These are phyloP conservation scores for Strix aluco DNA, from an alignment of 2,113 vertebrate species.

Conservation along the genomic window DNA sequence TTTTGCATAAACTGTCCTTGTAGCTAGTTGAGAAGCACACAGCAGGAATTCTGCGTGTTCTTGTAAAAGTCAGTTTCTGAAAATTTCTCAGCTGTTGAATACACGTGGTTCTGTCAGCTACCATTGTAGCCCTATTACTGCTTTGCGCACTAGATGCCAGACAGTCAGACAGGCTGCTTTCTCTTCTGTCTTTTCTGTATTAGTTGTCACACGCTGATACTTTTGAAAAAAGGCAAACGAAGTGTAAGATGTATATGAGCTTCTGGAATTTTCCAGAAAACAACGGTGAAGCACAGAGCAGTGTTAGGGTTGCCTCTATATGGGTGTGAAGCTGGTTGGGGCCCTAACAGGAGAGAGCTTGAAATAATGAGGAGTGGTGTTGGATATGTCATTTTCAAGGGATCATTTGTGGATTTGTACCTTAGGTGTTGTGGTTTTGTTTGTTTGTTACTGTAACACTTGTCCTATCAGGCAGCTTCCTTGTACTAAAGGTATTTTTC, in stretches of 20 bases:
- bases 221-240: not conserved
- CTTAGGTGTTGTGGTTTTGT: not conserved
- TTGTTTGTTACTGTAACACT: not conserved
- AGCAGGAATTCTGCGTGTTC: not conserved
- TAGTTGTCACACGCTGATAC: not conserved
- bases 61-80: not conserved
- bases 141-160: not conserved
- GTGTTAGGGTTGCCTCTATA: not conserved
- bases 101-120: accelerated
- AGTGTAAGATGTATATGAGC: not conserved
- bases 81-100: not conserved
- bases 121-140: not conserved
- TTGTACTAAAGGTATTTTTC: not conserved
- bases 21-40: not conserved
- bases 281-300: not conserved
- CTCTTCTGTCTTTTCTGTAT: not conserved
- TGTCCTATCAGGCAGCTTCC: not conserved
- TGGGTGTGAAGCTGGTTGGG: not conserved
- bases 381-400: not conserved
- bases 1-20: not conserved
- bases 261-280: not conserved
- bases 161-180: not conserved
- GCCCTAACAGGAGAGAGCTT: not conserved
- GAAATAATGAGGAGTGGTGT: not conserved
- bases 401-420: not conserved